A percentile compares a stretch with the other conserved stretches of the same genome.
These are phyloP conservation scores for Ridgeia piscesae DNA, from an alignment of 1,140 invertebrate genomes.

Conservation along the genomic window DNA sequence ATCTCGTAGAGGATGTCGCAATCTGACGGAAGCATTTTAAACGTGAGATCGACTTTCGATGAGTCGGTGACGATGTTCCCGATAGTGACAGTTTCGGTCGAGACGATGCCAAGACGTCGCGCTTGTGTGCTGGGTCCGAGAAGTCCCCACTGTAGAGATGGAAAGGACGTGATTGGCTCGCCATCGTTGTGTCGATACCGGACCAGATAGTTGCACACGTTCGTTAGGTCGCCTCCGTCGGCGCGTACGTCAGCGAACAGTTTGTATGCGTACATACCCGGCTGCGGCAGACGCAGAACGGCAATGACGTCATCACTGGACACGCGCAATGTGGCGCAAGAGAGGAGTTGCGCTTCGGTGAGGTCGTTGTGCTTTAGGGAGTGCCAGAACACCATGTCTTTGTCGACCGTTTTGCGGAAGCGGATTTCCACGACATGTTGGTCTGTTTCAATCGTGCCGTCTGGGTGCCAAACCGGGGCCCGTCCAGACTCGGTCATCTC, in stretches of 20 bases:
- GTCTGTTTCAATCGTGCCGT: slow-evolving; percentile 2
- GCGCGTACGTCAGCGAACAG: slow-evolving; percentile 44
- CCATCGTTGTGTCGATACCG: background rate
- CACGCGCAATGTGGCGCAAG: slow-evolving; percentile 41
- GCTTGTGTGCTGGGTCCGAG: background rate
- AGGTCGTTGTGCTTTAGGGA: slow-evolving; percentile 44
- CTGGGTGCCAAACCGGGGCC: slow-evolving; percentile 44
- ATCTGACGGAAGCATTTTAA: background rate
- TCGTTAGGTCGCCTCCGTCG: slow-evolving; percentile 43
- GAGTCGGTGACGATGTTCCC: background rate
- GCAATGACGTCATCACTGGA: slow-evolving; percentile 46
- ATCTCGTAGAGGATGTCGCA: background rate
- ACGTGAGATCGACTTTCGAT: background rate
- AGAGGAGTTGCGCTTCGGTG: slow-evolving; percentile 47
- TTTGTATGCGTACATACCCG: slow-evolving; percentile 50
- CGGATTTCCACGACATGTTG: slow-evolving; percentile 41
- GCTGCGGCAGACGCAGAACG: slow-evolving; percentile 45
- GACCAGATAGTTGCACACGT: slow-evolving; percentile 52
- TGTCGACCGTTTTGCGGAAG: slow-evolving; percentile 36
- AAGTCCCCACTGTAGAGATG: background rate
- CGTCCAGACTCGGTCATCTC: slow-evolving; percentile 47
- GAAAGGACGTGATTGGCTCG: background rate
- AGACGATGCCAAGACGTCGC: background rate
- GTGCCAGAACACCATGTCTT: slow-evolving; percentile 38
- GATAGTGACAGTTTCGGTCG: background rate